Evolutionary conservation across 2,888 invertebrate genomes (phyloP), one percentile per base, ranked within the genome.

Genomic region (Meghimatium bilineatum): DNA sequence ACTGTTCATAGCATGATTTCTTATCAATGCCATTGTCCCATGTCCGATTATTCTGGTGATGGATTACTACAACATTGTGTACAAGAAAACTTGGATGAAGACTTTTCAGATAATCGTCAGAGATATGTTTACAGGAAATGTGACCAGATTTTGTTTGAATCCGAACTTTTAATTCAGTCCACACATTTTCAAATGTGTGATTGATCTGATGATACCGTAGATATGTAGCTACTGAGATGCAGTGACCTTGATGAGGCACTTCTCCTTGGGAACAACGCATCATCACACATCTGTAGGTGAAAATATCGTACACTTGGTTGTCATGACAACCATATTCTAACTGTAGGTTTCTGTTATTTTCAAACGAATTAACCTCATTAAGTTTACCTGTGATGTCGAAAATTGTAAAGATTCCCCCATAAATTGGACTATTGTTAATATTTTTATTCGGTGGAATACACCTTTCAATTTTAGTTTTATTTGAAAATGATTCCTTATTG

Each of bases 281-380:
- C 26, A 63, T 32, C n/a, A 66, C 56, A 32, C 86, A 86, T 14
- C 38, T n/a, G 8, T 67, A 66, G 6, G 79, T 69, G 26, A 82
- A 52, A 6, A 56, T 67, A 60, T 86, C 83, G 63, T 79, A 86
- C 0, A 86, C 82, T 32, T 86, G 32, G 14, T 63, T 32, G 20
- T 80, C 71, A 14, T 8, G 20, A 60, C 86, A 86, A 1, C 1
- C 20, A 34, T 0, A 8, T 1, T 8, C 38, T 6, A 12, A 1
- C 1, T 1, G 3, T 10, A 38, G 26, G 34, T 6, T 0, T 34
- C n/a, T 38, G 2, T 6, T n/a, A 6, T 63, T 1, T 63, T n/a
- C n/a, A n/a, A n/a, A 6, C n/a, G 6, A 3, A 14, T 56, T 12
- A n/a, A 6, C 12, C 2, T 63, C 38, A 26, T 49, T 75, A 66